Evolutionary conservation across 1,140 invertebrate genomes (phyloP), one percentile per base, ranked within the genome.

Genomic region (Brachionus sp.): DNA sequence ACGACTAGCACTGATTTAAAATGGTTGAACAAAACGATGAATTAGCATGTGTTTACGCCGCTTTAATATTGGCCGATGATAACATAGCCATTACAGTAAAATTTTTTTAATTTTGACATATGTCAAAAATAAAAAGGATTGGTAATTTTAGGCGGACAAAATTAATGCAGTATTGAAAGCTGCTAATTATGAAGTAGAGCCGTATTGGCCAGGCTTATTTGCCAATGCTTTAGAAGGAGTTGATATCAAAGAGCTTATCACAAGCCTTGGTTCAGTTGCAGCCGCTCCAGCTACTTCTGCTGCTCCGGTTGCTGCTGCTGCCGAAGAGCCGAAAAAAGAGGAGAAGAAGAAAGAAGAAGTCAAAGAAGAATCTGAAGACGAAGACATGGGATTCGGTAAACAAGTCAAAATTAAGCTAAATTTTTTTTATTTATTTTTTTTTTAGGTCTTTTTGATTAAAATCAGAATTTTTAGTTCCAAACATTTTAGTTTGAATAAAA

Each of bases 161-260:
- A 96, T 99, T 87, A 92, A 92, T 83, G 97, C 97, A 82, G 95
- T 99, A 88, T 89, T 99, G 86, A 98, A 98, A 89, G 96, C 97
- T 35, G 97, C 97, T 68, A 93, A 92, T 88, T 96, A 99, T 83
- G 93, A 95, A 68, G 93, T 99, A 29, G 98, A 99, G 88, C 96
- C 97, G 16, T 99, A 98, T 90, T 99, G 98, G 98, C 96, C 97
- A 78, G 89, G 95, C 88, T 91, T 99, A 33, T 99, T 99, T 90
- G 95, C 96, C 84, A 98, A 98, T 89, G 95, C 96, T 57, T 90
- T 99, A 77, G 95, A 98, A 90, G 95, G 94, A 83, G 90, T 98
- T 82, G 96, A 98, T 87, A 92, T 98, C 33, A 96, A 95, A 88
- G 94, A 95, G 64, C 90, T 99, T 85, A 95, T 99, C 88, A 94